phyloP scores from a whole-genome alignment of 2,888 invertebrate genomes.

The Parapristionchus giblindavisi region DNA sequence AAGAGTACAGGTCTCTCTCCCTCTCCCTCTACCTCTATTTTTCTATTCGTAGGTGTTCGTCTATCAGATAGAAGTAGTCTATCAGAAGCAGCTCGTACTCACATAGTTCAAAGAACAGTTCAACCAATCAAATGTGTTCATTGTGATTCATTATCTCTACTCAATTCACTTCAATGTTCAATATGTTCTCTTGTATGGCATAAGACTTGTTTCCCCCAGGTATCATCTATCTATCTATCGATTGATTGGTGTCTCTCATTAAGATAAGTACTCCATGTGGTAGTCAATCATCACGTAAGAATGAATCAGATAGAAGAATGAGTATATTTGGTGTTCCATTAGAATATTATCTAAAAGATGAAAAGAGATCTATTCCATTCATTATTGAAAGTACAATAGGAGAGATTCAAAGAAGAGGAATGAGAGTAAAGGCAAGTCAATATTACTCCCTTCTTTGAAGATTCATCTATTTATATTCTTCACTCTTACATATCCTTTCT shows the following conservation, averaged over 20 bases:
- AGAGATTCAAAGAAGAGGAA: constrained; percentile 73
- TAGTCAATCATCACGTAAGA: constrained; percentile 45
- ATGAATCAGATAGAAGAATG: constrained; percentile 71
- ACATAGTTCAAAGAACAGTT: constrained; percentile 72
- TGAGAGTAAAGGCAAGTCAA: constrained; percentile 71
- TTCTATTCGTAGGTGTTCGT: too few species aligned
- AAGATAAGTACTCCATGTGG: too few species aligned
- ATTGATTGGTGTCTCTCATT: too few species aligned
- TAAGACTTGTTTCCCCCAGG: constrained; percentile 72
- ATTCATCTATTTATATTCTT: too few species aligned
- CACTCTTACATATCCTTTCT: too few species aligned
- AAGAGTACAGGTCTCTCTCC: constrained; percentile 50
- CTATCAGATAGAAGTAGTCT: too few species aligned
- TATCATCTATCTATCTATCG: too few species aligned
- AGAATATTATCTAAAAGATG: constrained; percentile 65
- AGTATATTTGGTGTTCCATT: constrained; percentile 76
- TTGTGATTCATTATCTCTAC: constrained; percentile 73
- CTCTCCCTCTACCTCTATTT: too few species aligned
- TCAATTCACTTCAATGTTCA: constrained; percentile 73
- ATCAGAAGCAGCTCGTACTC: constrained; percentile 65
- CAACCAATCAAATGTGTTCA: constrained; percentile 73
- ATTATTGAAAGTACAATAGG: constrained; percentile 72
- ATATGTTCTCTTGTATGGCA: constrained; percentile 73
- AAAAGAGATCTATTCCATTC: constrained; percentile 71
- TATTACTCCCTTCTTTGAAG: too few species aligned